phyloP scores from a whole-genome alignment of 2,113 vertebrate species.

The Epinephelus fuscoguttatus region DNA sequence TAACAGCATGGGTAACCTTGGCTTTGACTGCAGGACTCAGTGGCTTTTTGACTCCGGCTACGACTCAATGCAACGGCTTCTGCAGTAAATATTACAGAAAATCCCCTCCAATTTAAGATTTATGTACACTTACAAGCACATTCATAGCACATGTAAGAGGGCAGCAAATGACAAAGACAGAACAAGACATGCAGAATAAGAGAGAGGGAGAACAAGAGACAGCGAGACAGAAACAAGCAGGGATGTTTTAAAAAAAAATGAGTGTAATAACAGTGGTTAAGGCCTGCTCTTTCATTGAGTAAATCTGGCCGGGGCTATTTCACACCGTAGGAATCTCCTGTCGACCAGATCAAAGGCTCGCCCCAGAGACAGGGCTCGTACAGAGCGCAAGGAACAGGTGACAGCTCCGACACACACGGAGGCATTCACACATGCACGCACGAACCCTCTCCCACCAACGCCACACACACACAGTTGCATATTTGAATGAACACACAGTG shows the following conservation, averaged over 20 bases:
- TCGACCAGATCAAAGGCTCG: constrained; percentile 81
- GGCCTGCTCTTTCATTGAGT: constrained; percentile 80
- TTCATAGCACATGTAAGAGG: constrained; percentile 27
- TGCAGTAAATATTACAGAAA: constrained; percentile 41
- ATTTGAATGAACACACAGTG: constrained; percentile 66
- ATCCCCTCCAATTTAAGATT: constrained; percentile 38
- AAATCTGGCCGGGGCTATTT: constrained; percentile 82
- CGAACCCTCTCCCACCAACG: constrained; percentile 6
- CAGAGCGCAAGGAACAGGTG: constrained; percentile 71
- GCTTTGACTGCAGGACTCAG: constrained; percentile 20
- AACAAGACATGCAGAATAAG: constrained; percentile 25
- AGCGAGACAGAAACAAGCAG: constrained; percentile 54
- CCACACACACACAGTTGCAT: constrained; percentile 24
- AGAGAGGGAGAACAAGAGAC: constrained; percentile 27
- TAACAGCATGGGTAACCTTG: constrained; percentile 41
- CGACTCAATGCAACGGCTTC: constrained; percentile 32
- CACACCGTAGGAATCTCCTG: constrained; percentile 82
- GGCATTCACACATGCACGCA: constrained; percentile 47
- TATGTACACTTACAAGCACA: constrained; percentile 26
- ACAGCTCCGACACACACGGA: constrained; percentile 62
- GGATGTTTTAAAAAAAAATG: constrained; percentile 61
- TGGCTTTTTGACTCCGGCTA: constrained; percentile 34
- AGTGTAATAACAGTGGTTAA: constrained; percentile 84
- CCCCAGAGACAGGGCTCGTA: constrained; percentile 60
- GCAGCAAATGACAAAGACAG: constrained; percentile 58